phyloP scores from a whole-genome alignment of 2,113 vertebrate genomes.

The Alosa alosa region DNA sequence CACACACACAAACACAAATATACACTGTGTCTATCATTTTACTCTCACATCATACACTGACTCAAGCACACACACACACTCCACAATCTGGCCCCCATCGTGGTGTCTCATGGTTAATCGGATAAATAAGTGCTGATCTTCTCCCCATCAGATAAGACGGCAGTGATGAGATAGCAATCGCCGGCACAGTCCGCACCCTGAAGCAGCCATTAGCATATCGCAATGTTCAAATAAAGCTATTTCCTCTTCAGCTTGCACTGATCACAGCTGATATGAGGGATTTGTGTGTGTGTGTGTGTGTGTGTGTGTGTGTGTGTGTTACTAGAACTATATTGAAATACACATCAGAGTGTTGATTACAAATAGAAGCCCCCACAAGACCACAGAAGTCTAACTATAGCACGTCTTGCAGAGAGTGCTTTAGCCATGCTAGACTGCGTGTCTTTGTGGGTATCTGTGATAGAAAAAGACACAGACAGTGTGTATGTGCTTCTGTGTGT shows the following conservation, averaged over 20 bases:
- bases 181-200: conserved; percentile 21
- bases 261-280: not conserved
- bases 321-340: no score
- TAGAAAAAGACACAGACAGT: not conserved
- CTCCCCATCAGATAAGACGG: conserved; percentile 41
- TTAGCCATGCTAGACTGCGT: not conserved
- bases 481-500: not conserved
- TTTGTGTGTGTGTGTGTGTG: conserved; percentile 6
- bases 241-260: not conserved
- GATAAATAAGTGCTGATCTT: conserved; percentile 40
- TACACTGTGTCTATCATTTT: no score
- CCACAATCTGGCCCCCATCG: conserved; percentile 40
- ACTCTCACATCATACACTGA: not conserved
- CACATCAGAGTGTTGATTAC: no score
- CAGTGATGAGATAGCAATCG: conserved; percentile 36
- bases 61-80: conserved; percentile 5
- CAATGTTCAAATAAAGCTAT: not conserved
- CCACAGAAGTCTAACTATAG: not conserved
- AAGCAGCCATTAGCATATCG: conserved; percentile 38
- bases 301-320: not conserved
- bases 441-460: not conserved
- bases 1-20: not conserved
- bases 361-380: not conserved
- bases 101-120: conserved; percentile 31
- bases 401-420: not conserved